A percentile compares a stretch with the other conserved stretches of the same genome.
These are phyloP conservation scores for Hapalemur alaotrensis DNA, from an alignment of 2,797 vertebrate genomes.

Conservation along the genomic window DNA sequence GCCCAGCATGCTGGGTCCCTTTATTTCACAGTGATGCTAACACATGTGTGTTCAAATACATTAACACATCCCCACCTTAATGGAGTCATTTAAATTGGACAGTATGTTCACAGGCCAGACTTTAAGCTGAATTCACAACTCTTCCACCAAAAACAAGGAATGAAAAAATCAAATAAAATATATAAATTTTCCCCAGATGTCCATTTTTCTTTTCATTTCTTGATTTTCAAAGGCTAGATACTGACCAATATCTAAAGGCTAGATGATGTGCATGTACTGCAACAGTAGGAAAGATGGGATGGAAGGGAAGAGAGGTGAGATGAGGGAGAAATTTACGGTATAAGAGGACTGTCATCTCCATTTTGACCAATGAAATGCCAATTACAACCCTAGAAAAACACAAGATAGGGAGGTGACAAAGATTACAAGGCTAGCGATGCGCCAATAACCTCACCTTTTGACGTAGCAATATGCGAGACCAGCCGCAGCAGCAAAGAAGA, in stretches of 20 bases:
- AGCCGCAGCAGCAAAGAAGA: slow-evolving; percentile 84
- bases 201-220: not conserved
- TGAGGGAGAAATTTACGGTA: not conserved
- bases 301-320: not conserved
- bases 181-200: not conserved
- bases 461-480: slow-evolving; percentile 84
- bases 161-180: not conserved
- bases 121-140: not conserved
- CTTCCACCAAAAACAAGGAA: not conserved
- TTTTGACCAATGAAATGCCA: not conserved
- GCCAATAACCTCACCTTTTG: slow-evolving; percentile 81
- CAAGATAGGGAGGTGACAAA: not conserved
- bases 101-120: not conserved
- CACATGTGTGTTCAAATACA: not conserved
- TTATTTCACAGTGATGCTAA: not conserved
- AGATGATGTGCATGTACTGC: not conserved
- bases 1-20: not conserved
- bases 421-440: not conserved
- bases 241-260: not conserved
- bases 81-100: not conserved
- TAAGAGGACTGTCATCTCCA: not conserved
- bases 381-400: not conserved
- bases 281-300: not conserved
- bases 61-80: not conserved
- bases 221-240: not conserved